phyloP scores from a whole-genome alignment of 2,113 vertebrate genomes.

The Calyptomena viridis region DNA sequence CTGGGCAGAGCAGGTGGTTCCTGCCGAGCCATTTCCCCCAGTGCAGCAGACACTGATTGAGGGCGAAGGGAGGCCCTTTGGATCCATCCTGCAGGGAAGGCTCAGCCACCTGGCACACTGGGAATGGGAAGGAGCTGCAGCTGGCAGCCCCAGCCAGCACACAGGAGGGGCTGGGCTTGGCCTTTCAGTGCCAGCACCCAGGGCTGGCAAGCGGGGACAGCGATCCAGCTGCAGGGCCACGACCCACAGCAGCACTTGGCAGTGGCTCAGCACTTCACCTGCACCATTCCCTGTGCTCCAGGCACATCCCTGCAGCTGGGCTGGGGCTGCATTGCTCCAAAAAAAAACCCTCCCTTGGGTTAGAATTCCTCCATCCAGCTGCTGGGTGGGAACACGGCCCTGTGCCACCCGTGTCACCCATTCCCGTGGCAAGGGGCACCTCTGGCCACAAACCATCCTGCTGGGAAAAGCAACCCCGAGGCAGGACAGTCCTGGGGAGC shows the following conservation, averaged over 20 bases:
- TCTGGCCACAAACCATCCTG: not conserved
- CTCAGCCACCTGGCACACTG: not conserved
- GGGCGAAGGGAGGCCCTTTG: not conserved
- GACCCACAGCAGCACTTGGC: not conserved
- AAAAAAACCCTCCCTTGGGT: not conserved
- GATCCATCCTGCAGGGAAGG: not conserved
- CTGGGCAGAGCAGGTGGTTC: not conserved
- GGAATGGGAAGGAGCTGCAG: not conserved
- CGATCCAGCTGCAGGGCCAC: not conserved
- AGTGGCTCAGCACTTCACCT: not conserved
- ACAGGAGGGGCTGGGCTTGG: too few species aligned
- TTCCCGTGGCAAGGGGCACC: not conserved
- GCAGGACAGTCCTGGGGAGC: not conserved
- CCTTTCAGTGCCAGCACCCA: not conserved
- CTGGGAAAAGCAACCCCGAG: not conserved
- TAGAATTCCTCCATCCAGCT: not conserved
- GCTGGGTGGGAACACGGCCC: not conserved
- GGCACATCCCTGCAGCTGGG: not conserved
- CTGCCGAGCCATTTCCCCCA: not conserved
- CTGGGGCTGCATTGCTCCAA: not conserved
- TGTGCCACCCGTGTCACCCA: too few species aligned
- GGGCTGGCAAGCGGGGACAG: not conserved
- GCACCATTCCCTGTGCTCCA: fast-evolving
- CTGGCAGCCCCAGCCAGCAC: not conserved
- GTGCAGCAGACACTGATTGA: not conserved